These are phyloP conservation scores for Bombus superbus DNA, from an alignment of 1,140 invertebrate species.

Conservation along the genomic window DNA sequence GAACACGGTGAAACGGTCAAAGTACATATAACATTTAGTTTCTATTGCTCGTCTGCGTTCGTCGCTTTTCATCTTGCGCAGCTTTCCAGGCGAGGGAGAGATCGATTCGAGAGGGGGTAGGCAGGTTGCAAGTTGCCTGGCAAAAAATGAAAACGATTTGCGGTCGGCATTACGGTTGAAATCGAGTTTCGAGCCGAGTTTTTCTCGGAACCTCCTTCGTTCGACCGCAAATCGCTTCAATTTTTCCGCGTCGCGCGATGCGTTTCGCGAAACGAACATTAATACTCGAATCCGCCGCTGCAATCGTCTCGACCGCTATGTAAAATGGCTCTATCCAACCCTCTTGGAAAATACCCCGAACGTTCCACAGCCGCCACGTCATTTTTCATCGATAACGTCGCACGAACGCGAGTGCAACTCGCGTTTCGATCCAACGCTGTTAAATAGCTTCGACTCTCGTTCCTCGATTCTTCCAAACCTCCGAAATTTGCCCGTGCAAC, in stretches of 20 bases:
- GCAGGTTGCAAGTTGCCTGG: not conserved
- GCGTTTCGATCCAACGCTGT: not conserved
- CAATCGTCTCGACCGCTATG: slow-evolving; percentile 34
- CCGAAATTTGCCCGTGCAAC: not conserved
- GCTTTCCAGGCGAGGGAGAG: not conserved
- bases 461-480: not conserved
- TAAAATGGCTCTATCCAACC: slow-evolving; percentile 10
- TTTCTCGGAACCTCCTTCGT: slow-evolving; percentile 15
- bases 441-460: not conserved
- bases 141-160: slow-evolving; percentile 46
- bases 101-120: not conserved
- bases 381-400: not conserved
- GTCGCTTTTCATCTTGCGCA: not conserved
- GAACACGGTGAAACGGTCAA: not conserved
- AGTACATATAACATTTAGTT: not conserved
- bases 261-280: slow-evolving; percentile 26
- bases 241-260: slow-evolving; percentile 24
- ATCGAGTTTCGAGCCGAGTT: slow-evolving; percentile 35
- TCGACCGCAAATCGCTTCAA: slow-evolving; percentile 44
- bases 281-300: slow-evolving; percentile 25
- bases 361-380: not conserved
- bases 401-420: no score
- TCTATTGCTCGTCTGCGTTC: not conserved
- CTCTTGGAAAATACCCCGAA: not conserved
- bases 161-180: slow-evolving; percentile 35